Percentiles rank a stretch among this genome's conserved stretches.
Evolutionary conservation across 2,888 invertebrate genomes (phyloP).

Genomic region (Hirtodrosophila confusa): DNA sequence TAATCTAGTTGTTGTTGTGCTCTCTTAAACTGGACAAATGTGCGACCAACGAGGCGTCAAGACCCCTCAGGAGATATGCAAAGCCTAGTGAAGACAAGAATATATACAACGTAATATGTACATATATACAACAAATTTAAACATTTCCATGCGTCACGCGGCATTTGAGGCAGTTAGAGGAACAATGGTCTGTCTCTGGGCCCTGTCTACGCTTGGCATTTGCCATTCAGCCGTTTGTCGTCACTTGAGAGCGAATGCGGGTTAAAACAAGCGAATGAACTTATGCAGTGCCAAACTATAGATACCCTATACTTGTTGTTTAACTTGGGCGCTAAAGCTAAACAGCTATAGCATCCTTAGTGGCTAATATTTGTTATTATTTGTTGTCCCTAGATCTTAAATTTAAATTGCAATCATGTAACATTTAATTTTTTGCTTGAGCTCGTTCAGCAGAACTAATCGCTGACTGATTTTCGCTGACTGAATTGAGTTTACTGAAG

Average conservation of each 20-base stretch:
- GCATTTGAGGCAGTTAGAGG: constrained; percentile 64
- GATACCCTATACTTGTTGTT: constrained; percentile 9
- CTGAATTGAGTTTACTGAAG: too few relatives aligned
- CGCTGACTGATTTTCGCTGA: too few relatives aligned
- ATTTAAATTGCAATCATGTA: too few relatives aligned
- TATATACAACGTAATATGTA: constrained; percentile 9
- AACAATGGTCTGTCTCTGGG: constrained; percentile 33
- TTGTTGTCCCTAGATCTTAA: too few relatives aligned
- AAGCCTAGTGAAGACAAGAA: constrained; percentile 44
- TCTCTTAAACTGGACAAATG: constrained; percentile 59
- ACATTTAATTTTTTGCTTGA: too few relatives aligned
- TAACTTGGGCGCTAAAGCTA: background rate
- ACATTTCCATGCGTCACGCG: constrained; percentile 68
- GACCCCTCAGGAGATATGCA: constrained; percentile 54
- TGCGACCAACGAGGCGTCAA: constrained; percentile 62
- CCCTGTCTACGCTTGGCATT: constrained; percentile 46
- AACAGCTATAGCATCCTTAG: too few relatives aligned
- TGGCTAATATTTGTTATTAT: too few relatives aligned
- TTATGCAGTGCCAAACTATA: background rate
- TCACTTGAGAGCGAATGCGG: constrained; percentile 59
- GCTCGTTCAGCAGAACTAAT: too few relatives aligned
- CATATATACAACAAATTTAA: constrained; percentile 43
- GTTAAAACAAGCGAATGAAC: constrained; percentile 18
- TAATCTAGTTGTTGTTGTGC: constrained; percentile 26
- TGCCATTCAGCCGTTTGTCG: constrained; percentile 53